Percentiles rank a stretch among this genome's conserved stretches.
These are phyloP conservation scores for Myrmecophaga tridactyla DNA, from an alignment of 2,113 vertebrate species.

Conservation along the genomic window DNA sequence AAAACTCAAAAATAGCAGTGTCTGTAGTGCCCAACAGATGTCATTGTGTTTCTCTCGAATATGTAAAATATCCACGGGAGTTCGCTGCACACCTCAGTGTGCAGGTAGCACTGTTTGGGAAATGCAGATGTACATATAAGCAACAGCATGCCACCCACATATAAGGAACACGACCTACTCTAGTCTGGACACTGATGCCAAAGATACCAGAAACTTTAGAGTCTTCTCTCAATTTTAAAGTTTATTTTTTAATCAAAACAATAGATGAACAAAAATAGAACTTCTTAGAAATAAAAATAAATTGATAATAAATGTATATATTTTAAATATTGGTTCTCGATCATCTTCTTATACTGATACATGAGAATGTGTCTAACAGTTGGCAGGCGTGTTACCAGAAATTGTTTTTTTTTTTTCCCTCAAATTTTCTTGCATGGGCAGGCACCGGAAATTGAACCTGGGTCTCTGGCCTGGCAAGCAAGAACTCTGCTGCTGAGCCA, in stretches of 20 bases:
- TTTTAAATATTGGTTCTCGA: background rate
- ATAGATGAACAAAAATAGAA: background rate
- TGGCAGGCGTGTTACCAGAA: background rate
- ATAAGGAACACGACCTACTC: background rate
- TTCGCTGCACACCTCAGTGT: background rate
- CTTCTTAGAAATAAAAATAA: background rate
- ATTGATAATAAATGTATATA: background rate
- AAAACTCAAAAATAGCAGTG: background rate
- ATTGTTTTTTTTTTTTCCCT: background rate
- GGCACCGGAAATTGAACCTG: no score
- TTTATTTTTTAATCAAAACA: background rate
- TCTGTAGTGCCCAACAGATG: background rate
- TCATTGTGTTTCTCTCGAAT: background rate
- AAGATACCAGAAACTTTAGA: background rate
- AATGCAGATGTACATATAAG: background rate
- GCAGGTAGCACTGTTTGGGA: background rate
- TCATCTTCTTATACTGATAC: background rate
- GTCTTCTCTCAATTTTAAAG: background rate
- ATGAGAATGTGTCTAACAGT: background rate
- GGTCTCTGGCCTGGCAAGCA: no score
- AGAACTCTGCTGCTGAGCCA: no score
- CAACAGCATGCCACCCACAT: background rate
- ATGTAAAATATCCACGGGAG: background rate
- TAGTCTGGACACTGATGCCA: background rate
- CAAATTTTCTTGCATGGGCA: no score